phyloP scores from a whole-genome alignment of 2,113 vertebrate genomes.

The Melozone crissalis region DNA sequence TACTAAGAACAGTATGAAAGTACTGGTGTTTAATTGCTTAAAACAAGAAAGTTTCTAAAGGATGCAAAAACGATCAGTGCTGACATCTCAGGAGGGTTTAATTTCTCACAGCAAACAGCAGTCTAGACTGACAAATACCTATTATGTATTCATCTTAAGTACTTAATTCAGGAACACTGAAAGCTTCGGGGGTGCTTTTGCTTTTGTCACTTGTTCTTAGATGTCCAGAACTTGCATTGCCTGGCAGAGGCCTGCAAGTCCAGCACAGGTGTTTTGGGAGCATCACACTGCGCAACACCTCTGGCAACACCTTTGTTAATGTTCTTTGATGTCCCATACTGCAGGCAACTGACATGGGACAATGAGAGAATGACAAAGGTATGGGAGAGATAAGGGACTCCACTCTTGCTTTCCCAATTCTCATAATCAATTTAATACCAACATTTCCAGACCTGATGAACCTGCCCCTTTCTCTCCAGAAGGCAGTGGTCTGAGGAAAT shows the following conservation, averaged over 20 bases:
- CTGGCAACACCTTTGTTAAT: neutral
- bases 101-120: neutral
- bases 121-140: neutral
- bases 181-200: neutral
- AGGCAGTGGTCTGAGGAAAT: neutral
- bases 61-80: neutral
- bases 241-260: neutral
- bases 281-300: neutral
- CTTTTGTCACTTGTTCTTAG: neutral
- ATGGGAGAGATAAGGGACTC: neutral
- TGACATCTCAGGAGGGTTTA: neutral
- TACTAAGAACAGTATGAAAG: neutral
- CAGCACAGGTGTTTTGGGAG: neutral
- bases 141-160: neutral
- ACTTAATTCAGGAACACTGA: neutral
- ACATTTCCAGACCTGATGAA: neutral
- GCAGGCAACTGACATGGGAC: neutral
- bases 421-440: neutral
- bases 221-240: neutral
- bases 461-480: neutral
- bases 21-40: neutral
- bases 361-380: neutral
- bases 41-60: neutral
- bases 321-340: neutral
- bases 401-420: neutral